Evolutionary conservation across 2,888 invertebrate genomes (phyloP), one percentile per base, ranked within the genome.

Genomic region (Byasa hedistus): DNA sequence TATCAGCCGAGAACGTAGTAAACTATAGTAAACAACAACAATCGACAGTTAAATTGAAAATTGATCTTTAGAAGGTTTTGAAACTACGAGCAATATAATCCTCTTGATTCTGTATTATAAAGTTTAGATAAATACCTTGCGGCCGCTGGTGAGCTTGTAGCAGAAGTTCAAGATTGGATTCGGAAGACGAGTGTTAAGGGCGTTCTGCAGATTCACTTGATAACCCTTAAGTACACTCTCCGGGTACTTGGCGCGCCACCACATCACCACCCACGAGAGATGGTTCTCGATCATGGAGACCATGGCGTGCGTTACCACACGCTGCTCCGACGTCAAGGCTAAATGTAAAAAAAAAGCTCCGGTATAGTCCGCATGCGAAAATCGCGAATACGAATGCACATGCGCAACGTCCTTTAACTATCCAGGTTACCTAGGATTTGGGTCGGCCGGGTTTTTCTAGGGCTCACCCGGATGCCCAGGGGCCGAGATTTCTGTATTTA

Each of bases 251-350:
- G 96, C 95, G 79, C 97, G 95, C 98, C 98, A 98, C 94, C 96
- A 97, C 85, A 95, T 93, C 69, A 97, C 94, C 76, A 97, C 96
- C 98, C 98, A 98, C 66, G 96, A 95, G 55, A 98, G 94, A 85
- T 98, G 97, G 84, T 98, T 98, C 89, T 98, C 98, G 77, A 98
- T 94, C 97, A 98, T 98, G 71, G 97, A 96, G 81, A 96, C 96
- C 93, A 97, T 97, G 66, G 98, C 98, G 88, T 98, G 96, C 24
- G 97, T 95, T 69, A 97, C 94, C 81, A 96, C 96, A 73, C 96
- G 95, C 86, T 98, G 98, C 81, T 97, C 97, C 73, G 95, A 92
- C 69, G 95, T 96, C 73, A 98, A 93, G 55, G 93, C 95, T 92
- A 78, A 54, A 72, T 71, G 65, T 76, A 72, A 77, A 68, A 78